Evolutionary conservation across 1,140 invertebrate genomes (phyloP).

Genomic region (Drosophila lacertosa): DNA sequence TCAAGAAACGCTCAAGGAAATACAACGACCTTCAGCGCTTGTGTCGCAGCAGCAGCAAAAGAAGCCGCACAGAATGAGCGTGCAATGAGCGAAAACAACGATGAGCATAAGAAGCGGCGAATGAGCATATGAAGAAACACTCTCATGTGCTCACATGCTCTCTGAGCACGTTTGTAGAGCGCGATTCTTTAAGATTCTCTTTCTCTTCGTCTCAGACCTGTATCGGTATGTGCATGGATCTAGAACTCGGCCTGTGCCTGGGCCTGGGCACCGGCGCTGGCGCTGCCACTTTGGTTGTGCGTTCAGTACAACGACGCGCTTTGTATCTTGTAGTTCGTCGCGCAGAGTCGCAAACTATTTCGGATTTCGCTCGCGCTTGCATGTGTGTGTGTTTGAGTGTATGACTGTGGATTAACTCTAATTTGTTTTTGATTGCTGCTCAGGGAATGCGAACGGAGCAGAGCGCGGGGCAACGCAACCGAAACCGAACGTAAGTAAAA

Average conservation of each 20-base stretch:
- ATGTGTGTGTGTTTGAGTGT: slow-evolving; percentile 5
- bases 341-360: slow-evolving; percentile 37
- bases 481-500: slow-evolving; percentile 60
- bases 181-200: slow-evolving; percentile 31
- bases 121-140: slow-evolving; percentile 8
- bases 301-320: slow-evolving; percentile 60
- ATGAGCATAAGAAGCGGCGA: slow-evolving; percentile 1
- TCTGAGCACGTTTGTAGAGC: slow-evolving; percentile 13
- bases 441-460: slow-evolving; percentile 31
- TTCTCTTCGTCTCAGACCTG: slow-evolving; percentile 48
- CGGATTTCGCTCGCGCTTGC: slow-evolving; percentile 9
- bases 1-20: slow-evolving; percentile 73
- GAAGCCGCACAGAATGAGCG: slow-evolving; percentile 26
- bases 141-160: slow-evolving; percentile 20
- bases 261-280: slow-evolving; percentile 11
- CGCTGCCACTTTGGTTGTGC: slow-evolving; percentile 42
- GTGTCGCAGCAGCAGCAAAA: slow-evolving; percentile 30
- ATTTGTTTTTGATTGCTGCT: slow-evolving; percentile 73
- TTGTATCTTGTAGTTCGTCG: slow-evolving; percentile 67
- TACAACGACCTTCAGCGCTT: slow-evolving; percentile 67
- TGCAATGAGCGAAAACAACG: slow-evolving; percentile 17
- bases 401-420: slow-evolving; percentile 63
- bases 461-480: background rate
- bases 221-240: slow-evolving; percentile 28
- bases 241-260: slow-evolving; percentile 22